A percentile compares a stretch with the other conserved stretches of the same genome.
phyloP scores from a whole-genome alignment of 1,140 invertebrate species.

The Tetramorium alpestre region DNA sequence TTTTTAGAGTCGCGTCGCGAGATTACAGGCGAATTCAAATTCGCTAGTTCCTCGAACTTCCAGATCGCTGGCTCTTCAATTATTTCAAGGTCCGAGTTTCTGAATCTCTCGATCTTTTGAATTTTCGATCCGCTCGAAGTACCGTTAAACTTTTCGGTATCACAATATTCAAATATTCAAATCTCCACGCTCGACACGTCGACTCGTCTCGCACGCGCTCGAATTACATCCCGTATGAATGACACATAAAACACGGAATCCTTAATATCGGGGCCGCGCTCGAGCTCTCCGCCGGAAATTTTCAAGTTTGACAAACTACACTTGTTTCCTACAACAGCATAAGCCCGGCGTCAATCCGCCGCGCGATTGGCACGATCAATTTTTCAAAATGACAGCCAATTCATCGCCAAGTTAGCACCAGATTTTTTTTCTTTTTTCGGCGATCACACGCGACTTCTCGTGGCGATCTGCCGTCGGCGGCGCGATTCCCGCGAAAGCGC shows the following conservation, averaged over 20 bases:
- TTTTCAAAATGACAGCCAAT: background rate
- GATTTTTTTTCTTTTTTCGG: background rate
- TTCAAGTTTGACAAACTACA: background rate
- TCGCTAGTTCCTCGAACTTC: background rate
- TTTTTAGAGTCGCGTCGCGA: background rate
- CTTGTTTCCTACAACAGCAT: background rate
- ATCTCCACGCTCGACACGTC: conserved; percentile 5
- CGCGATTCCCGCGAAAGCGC: background rate
- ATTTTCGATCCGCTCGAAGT: background rate
- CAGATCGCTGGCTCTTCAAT: too few species aligned
- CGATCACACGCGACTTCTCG: background rate
- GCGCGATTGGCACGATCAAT: background rate
- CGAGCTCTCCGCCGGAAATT: background rate
- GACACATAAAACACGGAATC: background rate
- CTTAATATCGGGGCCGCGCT: background rate
- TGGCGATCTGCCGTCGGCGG: background rate
- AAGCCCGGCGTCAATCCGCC: background rate
- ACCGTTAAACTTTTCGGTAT: background rate
- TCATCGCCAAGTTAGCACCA: background rate
- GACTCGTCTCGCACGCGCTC: background rate
- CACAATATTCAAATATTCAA: background rate
- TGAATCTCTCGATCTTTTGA: background rate
- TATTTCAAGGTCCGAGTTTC: background rate
- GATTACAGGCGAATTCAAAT: background rate
- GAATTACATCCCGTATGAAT: background rate